These are phyloP conservation scores for Volucella bombylans DNA, from an alignment of 2,888 invertebrate genomes.

Conservation along the genomic window DNA sequence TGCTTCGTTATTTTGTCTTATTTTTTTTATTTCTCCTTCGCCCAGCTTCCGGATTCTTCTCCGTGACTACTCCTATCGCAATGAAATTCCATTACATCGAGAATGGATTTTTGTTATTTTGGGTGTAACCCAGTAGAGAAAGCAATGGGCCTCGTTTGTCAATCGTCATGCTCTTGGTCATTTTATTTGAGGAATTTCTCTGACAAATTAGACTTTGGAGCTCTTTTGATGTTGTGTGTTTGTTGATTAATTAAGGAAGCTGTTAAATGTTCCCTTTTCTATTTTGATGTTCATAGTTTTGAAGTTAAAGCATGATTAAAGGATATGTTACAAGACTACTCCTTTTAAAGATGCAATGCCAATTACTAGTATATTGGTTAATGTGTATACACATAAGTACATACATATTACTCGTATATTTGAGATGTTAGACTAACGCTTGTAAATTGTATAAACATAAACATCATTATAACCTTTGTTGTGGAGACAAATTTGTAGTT, in stretches of 20 bases:
- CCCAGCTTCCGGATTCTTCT: conserved; percentile 36
- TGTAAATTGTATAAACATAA: too few relatives aligned
- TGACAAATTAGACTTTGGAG: conserved; percentile 62
- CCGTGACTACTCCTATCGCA: conserved; percentile 38
- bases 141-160: conserved; percentile 63
- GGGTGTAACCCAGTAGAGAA: conserved; percentile 7
- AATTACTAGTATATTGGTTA: too few relatives aligned
- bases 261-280: conserved; percentile 14
- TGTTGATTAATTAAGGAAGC: conserved; percentile 56
- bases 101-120: conserved; percentile 44
- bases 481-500: too few relatives aligned
- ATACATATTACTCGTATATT: too few relatives aligned
- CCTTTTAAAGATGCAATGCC: background rate
- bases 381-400: too few relatives aligned
- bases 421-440: too few relatives aligned
- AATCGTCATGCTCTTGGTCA: conserved; percentile 64
- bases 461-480: too few relatives aligned
- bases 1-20: conserved; percentile 7
- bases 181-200: conserved; percentile 54
- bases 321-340: background rate
- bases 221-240: conserved; percentile 60
- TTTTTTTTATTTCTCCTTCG: conserved; percentile 19
- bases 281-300: background rate
- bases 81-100: conserved; percentile 42
- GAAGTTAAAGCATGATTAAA: too few relatives aligned